Evolutionary conservation across 2,888 invertebrate genomes (phyloP).

Genomic region (Dynastes tityus): DNA sequence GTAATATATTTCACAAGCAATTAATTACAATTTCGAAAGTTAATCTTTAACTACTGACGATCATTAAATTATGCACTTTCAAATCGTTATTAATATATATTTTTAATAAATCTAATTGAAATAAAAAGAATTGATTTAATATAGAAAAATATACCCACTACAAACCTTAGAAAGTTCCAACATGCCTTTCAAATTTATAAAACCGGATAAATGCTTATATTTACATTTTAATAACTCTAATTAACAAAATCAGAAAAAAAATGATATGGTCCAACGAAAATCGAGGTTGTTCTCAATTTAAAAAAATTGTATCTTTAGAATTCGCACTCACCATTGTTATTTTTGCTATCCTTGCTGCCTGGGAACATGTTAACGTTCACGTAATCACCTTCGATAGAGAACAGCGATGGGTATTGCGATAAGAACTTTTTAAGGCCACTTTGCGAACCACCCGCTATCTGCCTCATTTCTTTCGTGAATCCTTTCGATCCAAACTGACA

Average conservation of each 20-base stretch:
- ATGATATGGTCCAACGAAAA: constrained; percentile 13
- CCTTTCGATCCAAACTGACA: constrained; percentile 99
- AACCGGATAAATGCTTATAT: constrained; percentile 26
- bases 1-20: constrained; percentile 28
- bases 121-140: neutral
- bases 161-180: constrained; percentile 21
- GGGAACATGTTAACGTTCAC: constrained; percentile 89
- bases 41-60: neutral
- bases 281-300: constrained; percentile 24
- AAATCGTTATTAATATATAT: neutral
- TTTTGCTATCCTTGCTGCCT: constrained; percentile 76
- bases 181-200: constrained; percentile 17
- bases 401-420: constrained; percentile 95
- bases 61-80: constrained; percentile 34
- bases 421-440: constrained; percentile 97
- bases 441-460: constrained; percentile 95
- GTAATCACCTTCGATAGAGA: constrained; percentile 94
- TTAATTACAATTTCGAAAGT: constrained; percentile 40
- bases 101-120: neutral
- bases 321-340: constrained; percentile 70
- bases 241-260: constrained; percentile 12
- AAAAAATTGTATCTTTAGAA: neutral
- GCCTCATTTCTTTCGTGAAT: constrained; percentile 99
- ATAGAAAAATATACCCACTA: constrained; percentile 1
- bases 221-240: constrained; percentile 35